Evolutionary conservation across 2,113 vertebrate species (phyloP), one percentile per base, ranked within the genome.

Genomic region (Dipodomys merriami): DNA sequence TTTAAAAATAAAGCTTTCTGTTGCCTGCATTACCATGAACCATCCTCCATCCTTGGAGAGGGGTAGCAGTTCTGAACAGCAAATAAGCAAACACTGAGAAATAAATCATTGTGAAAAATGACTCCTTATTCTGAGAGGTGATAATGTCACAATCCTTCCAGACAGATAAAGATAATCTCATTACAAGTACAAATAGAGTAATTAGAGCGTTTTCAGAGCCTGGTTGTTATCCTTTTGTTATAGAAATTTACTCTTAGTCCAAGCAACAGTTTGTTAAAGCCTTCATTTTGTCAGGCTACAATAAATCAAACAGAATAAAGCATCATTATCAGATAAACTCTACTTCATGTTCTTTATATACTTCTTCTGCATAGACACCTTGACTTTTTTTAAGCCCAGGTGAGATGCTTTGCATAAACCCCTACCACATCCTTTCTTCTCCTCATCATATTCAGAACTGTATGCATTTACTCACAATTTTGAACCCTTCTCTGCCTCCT

Each of bases 131-230:
- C 71, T 64, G 18, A 81, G 78, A 67, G 22, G 39, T 30, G 53
- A 49, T 53, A 84, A 86, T n/a, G 64, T 78, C 94, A 76, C 65
- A 67, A 68, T 74, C 62, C 78, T 90, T 80, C 25, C 67, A 93
- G 74, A 87, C n/a, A 72, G 83, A 91, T 79, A 80, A 13, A 91
- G 76, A 68, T 46, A 60, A 49, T 89, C 81, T 67, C 29, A 33
- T 68, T 46, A 2, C 15, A 83, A 82, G 30, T 46, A 82, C 35
- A 91, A 80, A 79, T 0, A 88, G 13, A 81, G 44, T 72, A 76
- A 93, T 83, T 46, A 90, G 15, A 65, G 93, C 82, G 91, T 78
- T 74, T 79, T 64, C n/a, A 80, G 65, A 72, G 79, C 20, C 2
- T 30, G 23, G 7, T 39, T 81, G n/a, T 15, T 89, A 57, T n/a